Percentiles rank a stretch among this genome's conserved stretches.
These are phyloP conservation scores for Ormyrus nitidulus DNA, from an alignment of 2,888 invertebrate species.

Conservation along the genomic window DNA sequence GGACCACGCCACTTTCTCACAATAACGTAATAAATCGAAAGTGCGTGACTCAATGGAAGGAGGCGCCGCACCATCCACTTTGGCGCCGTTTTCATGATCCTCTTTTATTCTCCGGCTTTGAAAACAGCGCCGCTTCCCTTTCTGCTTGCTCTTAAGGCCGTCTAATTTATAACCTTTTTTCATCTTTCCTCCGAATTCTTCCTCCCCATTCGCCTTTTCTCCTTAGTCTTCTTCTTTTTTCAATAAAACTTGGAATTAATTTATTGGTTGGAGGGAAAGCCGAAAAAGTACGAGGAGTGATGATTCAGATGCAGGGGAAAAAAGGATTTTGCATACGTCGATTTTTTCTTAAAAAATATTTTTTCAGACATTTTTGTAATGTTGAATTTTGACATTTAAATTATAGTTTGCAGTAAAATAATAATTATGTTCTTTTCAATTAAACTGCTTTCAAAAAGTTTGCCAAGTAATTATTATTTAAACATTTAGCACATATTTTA, in stretches of 20 bases:
- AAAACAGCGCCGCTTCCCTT: constrained; percentile 15
- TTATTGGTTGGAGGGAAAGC: not conserved
- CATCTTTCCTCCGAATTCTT: not conserved
- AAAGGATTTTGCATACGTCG: not conserved
- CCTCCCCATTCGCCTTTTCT: not conserved
- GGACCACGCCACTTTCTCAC: constrained; percentile 29
- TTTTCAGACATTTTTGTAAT: not conserved
- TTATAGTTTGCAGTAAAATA: too few relatives aligned
- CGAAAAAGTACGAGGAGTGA: constrained; percentile 2
- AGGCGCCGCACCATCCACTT: constrained; percentile 20
- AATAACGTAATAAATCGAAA: constrained; percentile 52
- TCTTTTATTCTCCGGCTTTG: constrained; percentile 20
- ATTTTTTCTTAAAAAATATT: not conserved
- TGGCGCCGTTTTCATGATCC: constrained; percentile 44
- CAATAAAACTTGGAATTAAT: constrained; percentile 32
- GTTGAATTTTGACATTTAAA: too few relatives aligned
- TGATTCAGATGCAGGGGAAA: not conserved
- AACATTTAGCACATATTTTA: too few relatives aligned
- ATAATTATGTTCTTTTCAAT: too few relatives aligned
- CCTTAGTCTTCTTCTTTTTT: constrained; percentile 11
- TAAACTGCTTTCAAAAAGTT: too few relatives aligned
- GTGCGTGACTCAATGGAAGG: constrained; percentile 30
- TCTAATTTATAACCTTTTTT: constrained; percentile 40
- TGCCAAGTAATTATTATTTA: too few relatives aligned
- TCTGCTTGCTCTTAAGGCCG: not conserved